A percentile compares a stretch with the other conserved stretches of the same genome.
phyloP scores from a whole-genome alignment of 1,140 invertebrate genomes.

The Drosophila cardini region DNA sequence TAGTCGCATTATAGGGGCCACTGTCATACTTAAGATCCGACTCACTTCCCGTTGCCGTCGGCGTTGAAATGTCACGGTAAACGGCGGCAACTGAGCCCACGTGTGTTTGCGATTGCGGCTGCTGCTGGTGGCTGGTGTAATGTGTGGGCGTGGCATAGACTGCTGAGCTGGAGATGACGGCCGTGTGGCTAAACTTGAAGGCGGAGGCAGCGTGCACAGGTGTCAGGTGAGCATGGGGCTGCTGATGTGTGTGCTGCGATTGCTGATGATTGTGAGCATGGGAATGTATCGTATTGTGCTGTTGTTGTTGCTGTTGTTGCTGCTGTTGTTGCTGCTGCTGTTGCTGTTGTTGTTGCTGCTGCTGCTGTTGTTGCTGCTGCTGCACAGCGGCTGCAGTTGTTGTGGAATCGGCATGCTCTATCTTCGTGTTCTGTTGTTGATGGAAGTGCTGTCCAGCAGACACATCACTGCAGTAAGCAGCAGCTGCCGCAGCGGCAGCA shows the following conservation, averaged over 20 bases:
- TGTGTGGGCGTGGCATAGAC: slow-evolving; percentile 68
- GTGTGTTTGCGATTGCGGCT: slow-evolving; percentile 57
- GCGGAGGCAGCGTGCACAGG: slow-evolving; percentile 67
- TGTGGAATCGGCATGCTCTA: slow-evolving; percentile 76
- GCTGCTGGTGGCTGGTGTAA: slow-evolving; percentile 62
- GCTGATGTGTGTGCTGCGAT: slow-evolving; percentile 55
- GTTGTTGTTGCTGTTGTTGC: slow-evolving; percentile 53
- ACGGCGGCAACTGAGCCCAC: slow-evolving; percentile 32
- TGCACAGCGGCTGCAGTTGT: slow-evolving; percentile 61
- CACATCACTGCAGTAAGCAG: slow-evolving; percentile 70
- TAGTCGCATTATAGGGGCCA: slow-evolving; percentile 76
- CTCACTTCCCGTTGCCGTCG: slow-evolving; percentile 42
- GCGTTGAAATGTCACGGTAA: slow-evolving; percentile 66
- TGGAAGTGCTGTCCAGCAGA: slow-evolving; percentile 71
- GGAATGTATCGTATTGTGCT: slow-evolving; percentile 53
- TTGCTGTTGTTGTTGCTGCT: slow-evolving; percentile 60
- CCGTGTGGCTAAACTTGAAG: slow-evolving; percentile 77
- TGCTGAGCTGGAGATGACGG: slow-evolving; percentile 72
- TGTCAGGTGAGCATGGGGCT: slow-evolving; percentile 64
- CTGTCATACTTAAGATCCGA: slow-evolving; percentile 77
- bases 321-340: slow-evolving; percentile 52
- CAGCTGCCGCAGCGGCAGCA: slow-evolving; percentile 62
- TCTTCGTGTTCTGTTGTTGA: slow-evolving; percentile 73
- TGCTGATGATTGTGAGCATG: slow-evolving; percentile 53
- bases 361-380: slow-evolving; percentile 56